These are phyloP conservation scores for Synanthedon formicaeformis DNA, from an alignment of 2,888 invertebrate genomes.

Conservation along the genomic window DNA sequence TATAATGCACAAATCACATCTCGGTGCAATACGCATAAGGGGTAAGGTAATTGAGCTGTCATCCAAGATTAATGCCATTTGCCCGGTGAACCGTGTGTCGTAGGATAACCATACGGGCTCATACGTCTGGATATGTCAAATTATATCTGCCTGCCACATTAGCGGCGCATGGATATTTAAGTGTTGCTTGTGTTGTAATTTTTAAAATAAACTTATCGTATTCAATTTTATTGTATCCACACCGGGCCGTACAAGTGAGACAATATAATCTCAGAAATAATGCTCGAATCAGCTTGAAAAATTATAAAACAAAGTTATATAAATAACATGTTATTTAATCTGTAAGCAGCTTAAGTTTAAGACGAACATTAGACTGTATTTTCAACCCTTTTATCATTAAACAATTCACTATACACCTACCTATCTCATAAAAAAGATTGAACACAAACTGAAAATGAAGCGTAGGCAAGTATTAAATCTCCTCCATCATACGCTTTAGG, in stretches of 20 bases:
- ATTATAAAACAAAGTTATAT: too few species aligned
- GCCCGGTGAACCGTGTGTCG: slow-evolving; percentile 24
- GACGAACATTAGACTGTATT: too few species aligned
- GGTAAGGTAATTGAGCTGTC: slow-evolving; percentile 57
- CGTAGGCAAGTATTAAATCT: slow-evolving; percentile 4
- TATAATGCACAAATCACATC: slow-evolving; percentile 1
- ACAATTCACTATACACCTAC: not conserved
- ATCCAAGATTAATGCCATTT: slow-evolving; percentile 46
- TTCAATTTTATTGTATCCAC: not conserved
- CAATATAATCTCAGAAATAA: not conserved
- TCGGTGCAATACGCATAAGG: slow-evolving; percentile 4
- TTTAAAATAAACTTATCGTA: not conserved
- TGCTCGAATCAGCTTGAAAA: too few species aligned
- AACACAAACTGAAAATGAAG: slow-evolving; percentile 16
- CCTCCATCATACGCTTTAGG: slow-evolving; percentile 18
- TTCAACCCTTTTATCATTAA: too few species aligned
- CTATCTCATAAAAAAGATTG: slow-evolving; percentile 9
- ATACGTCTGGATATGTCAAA: slow-evolving; percentile 28
- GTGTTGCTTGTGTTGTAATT: not conserved
- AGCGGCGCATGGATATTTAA: not conserved
- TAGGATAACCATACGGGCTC: slow-evolving; percentile 19
- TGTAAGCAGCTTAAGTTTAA: too few species aligned
- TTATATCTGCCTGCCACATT: slow-evolving; percentile 16
- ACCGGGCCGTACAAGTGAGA: slow-evolving; percentile 4
- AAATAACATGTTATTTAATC: too few species aligned